These are phyloP conservation scores for Galaxea fascicularis DNA, from an alignment of 92 coral and sea anemone genomes.

Conservation along the genomic window DNA sequence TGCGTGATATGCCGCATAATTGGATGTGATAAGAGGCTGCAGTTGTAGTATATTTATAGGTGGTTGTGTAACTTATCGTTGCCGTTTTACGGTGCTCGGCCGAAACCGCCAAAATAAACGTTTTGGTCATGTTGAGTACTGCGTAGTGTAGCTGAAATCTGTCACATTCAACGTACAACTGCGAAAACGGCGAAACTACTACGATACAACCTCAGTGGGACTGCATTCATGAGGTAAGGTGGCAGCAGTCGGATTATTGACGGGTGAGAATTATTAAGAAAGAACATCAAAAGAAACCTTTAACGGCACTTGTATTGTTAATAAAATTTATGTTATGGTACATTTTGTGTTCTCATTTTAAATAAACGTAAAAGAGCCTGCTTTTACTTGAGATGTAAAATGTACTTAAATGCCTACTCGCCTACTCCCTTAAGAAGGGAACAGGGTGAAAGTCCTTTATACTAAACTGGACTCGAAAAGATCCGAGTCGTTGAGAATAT, in stretches of 20 bases:
- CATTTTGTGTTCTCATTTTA: slow-evolving; percentile 19
- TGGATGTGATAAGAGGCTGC: too few species aligned
- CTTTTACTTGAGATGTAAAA: slow-evolving; percentile 34
- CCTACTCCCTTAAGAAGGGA: neutral
- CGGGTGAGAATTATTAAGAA: neutral
- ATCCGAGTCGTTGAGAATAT: slow-evolving; percentile 68
- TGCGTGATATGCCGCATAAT: too few species aligned
- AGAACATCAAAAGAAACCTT: neutral
- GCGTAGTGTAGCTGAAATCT: too few species aligned
- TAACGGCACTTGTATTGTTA: neutral
- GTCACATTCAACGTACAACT: neutral
- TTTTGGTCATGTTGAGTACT: too few species aligned
- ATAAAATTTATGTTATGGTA: neutral
- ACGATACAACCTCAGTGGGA: neutral
- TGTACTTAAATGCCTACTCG: neutral
- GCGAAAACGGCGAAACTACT: neutral
- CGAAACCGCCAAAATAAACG: neutral
- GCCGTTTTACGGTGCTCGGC: neutral
- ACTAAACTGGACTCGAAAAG: slow-evolving; percentile 83
- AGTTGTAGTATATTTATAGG: too few species aligned
- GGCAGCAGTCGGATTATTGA: neutral
- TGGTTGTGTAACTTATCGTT: too few species aligned
- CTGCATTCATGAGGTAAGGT: neutral
- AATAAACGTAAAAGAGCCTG: slow-evolving; percentile 45
- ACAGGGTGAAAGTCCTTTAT: neutral